Evolutionary conservation across 2,113 vertebrate species (phyloP), one percentile per base, ranked within the genome.

Genomic region (Psittacus erithacus): DNA sequence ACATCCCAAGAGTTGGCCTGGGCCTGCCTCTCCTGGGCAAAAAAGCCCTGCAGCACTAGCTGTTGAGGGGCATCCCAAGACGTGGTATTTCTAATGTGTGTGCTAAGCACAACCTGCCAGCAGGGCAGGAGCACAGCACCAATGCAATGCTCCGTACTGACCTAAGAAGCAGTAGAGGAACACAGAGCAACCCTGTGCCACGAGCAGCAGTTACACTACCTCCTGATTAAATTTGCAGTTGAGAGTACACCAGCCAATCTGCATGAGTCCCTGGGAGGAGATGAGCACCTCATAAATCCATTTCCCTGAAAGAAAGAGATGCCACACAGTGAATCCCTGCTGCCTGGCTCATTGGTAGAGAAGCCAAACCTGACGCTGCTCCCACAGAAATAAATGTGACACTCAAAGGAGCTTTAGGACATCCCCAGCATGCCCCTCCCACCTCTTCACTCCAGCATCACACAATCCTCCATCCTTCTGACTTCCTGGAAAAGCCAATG

Each of bases 251-350:
- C 99, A 99, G 38, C 99, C 99, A 4, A 99, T 99, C 97, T 99
- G 99, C 99, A 99, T 99, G 91, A 99, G 98, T 11, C 99, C 99
- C 97, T 99, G 99, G 49, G 99, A 99, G 81, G 99, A 99, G 97
- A 99, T 99, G 95, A 99, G 98, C 75, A 99, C 99, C 97, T 99
- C 99, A 7, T 99, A 99, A 88, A 99, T 98, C 99, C 99, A 99
- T 74, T 99, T 99, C 88, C 99, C 99, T 99, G 90, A n/a, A 90
- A 95, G 84, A 86, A 90, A 81, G 63, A 81, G 57, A 69, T n/a
- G 27, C 12, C 59, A 67, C 50, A 31, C 5, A 43, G 69, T 92
- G 74, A 95, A 81, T 65, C n/a, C n/a, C 59, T 90, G 62, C 13
- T 1, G 1, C 27, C 35, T 29, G 39, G 50, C 33, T 81, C 25